Evolutionary conservation across 2,113 vertebrate species (phyloP), one percentile per base, ranked within the genome.

Genomic region (Coptodon rendalli): DNA sequence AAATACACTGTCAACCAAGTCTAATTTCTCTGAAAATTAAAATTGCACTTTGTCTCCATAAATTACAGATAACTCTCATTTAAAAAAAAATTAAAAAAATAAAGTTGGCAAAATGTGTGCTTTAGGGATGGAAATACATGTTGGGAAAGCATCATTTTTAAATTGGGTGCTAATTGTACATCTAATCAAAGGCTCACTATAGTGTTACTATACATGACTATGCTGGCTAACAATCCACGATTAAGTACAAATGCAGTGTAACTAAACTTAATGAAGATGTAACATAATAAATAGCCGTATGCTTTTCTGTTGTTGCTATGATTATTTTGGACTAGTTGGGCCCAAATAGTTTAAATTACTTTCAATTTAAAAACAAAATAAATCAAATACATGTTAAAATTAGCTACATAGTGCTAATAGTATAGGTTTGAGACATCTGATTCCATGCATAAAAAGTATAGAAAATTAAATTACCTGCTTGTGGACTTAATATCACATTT

Each of bases 401-500:
- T 22, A n/a, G 8, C 31, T 50, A 59, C 6, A 61, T 16, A 36
- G n/a, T 63, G 7, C 59, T 6, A 5, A 66, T 5, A 22, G 6
- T 4, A 66, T 6, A 80, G 13, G 71, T 38, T 6, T 36, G 3
- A 48, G 17, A 22, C 40, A 81, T 36, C 10, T 3, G 27, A 57
- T 43, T 38, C 17, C 14, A 40, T 13, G 53, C 3, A 10, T 24
- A 50, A 19, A 34, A 38, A 59, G 3, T 3, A 66, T 1, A 22
- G 14, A 8, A 85, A 40, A 86, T 66, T 9, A 57, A 71, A 87
- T 86, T 91, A 98, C 98, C 98, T 97, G 97, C 95, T 92, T 98
- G 98, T 92, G 98, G 97, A 96, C 97, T 97, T 92, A 98, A 96
- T 93, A 97, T 94, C 89, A 98, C 63, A 95, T 96, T 95, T 95